phyloP scores from a whole-genome alignment of 1,140 invertebrate species.

The Telenomus remus region DNA sequence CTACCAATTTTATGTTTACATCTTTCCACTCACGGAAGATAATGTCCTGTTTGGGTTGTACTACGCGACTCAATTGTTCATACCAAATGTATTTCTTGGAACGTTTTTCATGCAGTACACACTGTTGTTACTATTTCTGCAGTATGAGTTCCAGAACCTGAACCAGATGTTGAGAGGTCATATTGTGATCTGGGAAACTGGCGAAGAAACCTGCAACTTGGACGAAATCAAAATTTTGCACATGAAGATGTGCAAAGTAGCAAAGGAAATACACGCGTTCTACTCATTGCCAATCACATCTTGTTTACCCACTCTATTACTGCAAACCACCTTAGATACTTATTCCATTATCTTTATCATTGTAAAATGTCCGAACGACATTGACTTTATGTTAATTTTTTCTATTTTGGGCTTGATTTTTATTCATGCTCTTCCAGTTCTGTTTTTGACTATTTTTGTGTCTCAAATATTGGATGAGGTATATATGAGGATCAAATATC shows the following conservation, averaged over 20 bases:
- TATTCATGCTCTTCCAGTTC: neutral
- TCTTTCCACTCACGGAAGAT: no score
- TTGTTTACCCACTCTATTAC: conserved; percentile 2
- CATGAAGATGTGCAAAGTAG: neutral
- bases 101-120: conserved; percentile 20
- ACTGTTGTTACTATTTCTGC: conserved; percentile 6
- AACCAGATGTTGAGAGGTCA: conserved; percentile 9
- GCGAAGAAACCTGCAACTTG: neutral
- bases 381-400: neutral
- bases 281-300: conserved; percentile 16
- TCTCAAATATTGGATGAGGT: conserved; percentile 20
- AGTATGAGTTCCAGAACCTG: conserved; percentile 19
- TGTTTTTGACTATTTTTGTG: conserved; percentile 21
- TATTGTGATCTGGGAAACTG: neutral
- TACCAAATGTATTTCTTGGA: neutral
- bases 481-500: no score
- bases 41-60: no score
- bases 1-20: no score
- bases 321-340: neutral
- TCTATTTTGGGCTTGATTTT: neutral
- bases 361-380: neutral
- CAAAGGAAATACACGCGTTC: neutral
- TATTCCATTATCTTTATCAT: conserved; percentile 6
- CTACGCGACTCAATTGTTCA: conserved; percentile 16
- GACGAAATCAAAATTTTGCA: neutral